Evolutionary conservation across 2,113 vertebrate genomes (phyloP).

Genomic region (Triplophysa tibetana): DNA sequence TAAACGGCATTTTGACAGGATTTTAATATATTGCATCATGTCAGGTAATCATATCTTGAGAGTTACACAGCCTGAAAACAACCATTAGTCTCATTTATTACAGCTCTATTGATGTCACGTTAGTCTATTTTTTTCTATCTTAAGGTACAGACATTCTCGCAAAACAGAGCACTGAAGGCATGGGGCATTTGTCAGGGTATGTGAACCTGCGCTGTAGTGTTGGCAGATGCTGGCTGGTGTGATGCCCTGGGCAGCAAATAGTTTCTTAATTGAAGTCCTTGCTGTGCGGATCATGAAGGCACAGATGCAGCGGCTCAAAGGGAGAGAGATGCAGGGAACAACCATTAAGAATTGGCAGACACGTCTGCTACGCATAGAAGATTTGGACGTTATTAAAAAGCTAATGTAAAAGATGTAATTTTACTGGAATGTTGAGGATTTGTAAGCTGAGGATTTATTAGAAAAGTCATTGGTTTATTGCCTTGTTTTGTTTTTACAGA

Average conservation of each 20-base stretch:
- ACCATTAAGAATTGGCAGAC: conserved; percentile 2
- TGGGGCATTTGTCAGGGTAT: conserved; percentile 20
- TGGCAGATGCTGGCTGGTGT: conserved; percentile 43
- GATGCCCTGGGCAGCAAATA: conserved; percentile 11
- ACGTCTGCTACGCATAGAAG: conserved; percentile 8
- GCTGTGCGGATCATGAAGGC: conserved; percentile 30
- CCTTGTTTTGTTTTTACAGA: conserved; percentile 11
- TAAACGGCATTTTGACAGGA: neutral
- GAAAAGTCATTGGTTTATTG: conserved; percentile 2
- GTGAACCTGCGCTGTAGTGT: conserved; percentile 21
- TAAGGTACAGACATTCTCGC: conserved; percentile 6
- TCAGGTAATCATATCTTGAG: conserved; percentile 8
- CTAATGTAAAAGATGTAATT: neutral
- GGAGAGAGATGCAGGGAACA: conserved; percentile 26
- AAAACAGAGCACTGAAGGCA: conserved; percentile 28
- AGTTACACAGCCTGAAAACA: conserved; percentile 17
- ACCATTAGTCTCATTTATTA: conserved; percentile 6
- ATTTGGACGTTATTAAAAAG: neutral
- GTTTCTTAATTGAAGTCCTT: conserved; percentile 47
- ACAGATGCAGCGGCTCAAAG: conserved; percentile 30
- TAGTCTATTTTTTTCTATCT: conserved; percentile 11
- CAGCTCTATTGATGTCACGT: neutral
- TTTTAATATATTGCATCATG: conserved; percentile 19
- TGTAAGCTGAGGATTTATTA: neutral
- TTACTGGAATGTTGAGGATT: neutral